Evolutionary conservation across 35 echinoderm and acorn worm species (phyloP).

Genomic region (Anneissia japonica): DNA sequence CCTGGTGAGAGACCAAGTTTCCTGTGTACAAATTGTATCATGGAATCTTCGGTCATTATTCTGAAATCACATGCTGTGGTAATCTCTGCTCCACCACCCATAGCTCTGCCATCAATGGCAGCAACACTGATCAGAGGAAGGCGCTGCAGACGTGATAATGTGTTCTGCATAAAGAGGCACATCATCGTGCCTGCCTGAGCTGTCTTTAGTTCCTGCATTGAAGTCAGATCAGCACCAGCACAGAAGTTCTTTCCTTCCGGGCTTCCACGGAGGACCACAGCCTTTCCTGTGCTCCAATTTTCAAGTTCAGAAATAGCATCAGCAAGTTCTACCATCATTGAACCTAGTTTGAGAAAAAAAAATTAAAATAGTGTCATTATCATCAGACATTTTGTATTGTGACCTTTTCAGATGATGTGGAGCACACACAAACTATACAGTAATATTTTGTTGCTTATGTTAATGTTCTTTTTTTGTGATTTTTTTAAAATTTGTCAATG

Average conservation of each 20-base stretch:
- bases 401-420: too few species aligned
- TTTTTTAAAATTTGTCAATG: too few species aligned
- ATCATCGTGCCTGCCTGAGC: conserved; percentile 56
- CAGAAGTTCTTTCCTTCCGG: conserved; percentile 58
- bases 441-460: too few species aligned
- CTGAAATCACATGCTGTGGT: conserved; percentile 87
- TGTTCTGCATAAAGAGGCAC: conserved; percentile 94
- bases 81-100: conserved; percentile 77
- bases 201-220: conserved; percentile 15
- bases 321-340: conserved; percentile 87
- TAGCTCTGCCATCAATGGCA: conserved; percentile 50
- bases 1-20: conserved; percentile 75
- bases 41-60: conserved; percentile 32
- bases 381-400: too few species aligned
- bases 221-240: conserved; percentile 51
- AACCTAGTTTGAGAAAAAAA: conserved; percentile 34
- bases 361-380: too few species aligned
- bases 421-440: too few species aligned
- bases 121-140: conserved; percentile 72
- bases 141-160: conserved; percentile 48
- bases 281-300: conserved; percentile 73
- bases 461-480: too few species aligned
- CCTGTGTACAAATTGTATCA: conserved; percentile 68
- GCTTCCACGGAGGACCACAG: conserved; percentile 54
- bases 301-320: conserved; percentile 71